A percentile compares a stretch with the other conserved stretches of the same genome.
These are phyloP conservation scores for Cheilosia grossa DNA, from an alignment of 2,888 invertebrate genomes.

Conservation along the genomic window DNA sequence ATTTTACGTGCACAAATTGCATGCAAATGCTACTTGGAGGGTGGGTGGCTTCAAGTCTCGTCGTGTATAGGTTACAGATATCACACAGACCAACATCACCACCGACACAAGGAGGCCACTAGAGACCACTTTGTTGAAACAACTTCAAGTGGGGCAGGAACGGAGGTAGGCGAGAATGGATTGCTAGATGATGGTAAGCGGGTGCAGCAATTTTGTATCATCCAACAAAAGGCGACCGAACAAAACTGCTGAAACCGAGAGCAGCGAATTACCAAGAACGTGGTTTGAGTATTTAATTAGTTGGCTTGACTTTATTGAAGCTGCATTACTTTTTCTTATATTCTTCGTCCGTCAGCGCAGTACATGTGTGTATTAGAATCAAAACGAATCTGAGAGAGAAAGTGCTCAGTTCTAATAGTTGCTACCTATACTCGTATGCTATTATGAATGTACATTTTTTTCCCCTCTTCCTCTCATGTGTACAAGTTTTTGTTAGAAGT, in stretches of 20 bases:
- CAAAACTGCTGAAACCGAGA: conserved; percentile 73
- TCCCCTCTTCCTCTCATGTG: conserved; percentile 38
- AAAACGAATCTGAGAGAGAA: conserved; percentile 47
- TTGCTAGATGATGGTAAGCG: conserved; percentile 66
- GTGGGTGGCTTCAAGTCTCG: conserved; percentile 64
- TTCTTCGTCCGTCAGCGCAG: conserved; percentile 23
- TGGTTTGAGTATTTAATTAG: conserved; percentile 74
- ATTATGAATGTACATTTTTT: conserved; percentile 35
- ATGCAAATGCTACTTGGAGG: conserved; percentile 72
- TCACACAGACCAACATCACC: conserved; percentile 71
- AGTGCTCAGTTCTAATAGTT: conserved; percentile 17
- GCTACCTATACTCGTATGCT: too few species aligned
- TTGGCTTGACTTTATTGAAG: conserved; percentile 72
- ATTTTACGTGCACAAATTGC: conserved; percentile 75
- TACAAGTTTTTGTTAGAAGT: conserved; percentile 44
- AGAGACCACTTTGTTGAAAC: conserved; percentile 73
- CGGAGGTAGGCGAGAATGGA: conserved; percentile 28
- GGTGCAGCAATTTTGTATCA: conserved; percentile 73
- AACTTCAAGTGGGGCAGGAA: conserved; percentile 56
- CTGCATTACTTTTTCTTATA: conserved; percentile 69
- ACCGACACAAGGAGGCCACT: conserved; percentile 72
- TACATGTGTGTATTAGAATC: conserved; percentile 50
- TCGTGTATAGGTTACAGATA: conserved; percentile 71
- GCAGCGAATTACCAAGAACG: conserved; percentile 74
- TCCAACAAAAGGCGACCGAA: conserved; percentile 71